Evolutionary conservation across 2,797 vertebrate species (phyloP).

Genomic region (Apogon talboti): DNA sequence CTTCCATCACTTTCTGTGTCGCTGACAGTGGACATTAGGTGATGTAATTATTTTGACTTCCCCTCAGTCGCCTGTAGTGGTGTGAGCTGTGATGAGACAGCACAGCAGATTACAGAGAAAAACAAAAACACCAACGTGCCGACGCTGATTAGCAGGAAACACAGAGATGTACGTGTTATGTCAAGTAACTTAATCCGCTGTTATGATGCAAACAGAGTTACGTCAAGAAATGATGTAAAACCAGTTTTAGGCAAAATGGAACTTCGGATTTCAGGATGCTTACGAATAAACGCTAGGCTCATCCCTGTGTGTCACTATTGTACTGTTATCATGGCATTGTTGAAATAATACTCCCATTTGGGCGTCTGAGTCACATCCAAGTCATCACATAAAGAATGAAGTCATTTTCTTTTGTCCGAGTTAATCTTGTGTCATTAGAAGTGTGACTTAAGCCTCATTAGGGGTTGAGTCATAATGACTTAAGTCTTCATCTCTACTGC

Average conservation of each 20-base stretch:
- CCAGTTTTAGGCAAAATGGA: not conserved
- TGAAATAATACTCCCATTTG: conserved; percentile 35
- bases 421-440: conserved; percentile 38
- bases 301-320: conserved; percentile 26
- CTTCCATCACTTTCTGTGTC: conserved; percentile 53
- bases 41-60: conserved; percentile 74
- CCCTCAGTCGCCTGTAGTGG: conserved; percentile 52
- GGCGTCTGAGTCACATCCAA: conserved; percentile 44
- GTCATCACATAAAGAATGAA: conserved; percentile 25
- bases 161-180: conserved; percentile 2
- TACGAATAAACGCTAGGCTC: not conserved
- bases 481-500: not conserved
- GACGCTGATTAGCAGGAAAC: not conserved
- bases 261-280: conserved; percentile 7
- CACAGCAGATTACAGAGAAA: conserved; percentile 32
- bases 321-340: conserved; percentile 28
- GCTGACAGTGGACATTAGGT: conserved; percentile 62
- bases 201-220: not conserved
- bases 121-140: conserved; percentile 25
- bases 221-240: not conserved
- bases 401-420: conserved; percentile 35
- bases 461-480: conserved; percentile 37
- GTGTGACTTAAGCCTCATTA: conserved; percentile 32
- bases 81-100: conserved; percentile 49
- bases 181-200: not conserved